Conservation (phyloP, 2,888 invertebrate genomes). For the Cerastis rubricosa region DNA sequence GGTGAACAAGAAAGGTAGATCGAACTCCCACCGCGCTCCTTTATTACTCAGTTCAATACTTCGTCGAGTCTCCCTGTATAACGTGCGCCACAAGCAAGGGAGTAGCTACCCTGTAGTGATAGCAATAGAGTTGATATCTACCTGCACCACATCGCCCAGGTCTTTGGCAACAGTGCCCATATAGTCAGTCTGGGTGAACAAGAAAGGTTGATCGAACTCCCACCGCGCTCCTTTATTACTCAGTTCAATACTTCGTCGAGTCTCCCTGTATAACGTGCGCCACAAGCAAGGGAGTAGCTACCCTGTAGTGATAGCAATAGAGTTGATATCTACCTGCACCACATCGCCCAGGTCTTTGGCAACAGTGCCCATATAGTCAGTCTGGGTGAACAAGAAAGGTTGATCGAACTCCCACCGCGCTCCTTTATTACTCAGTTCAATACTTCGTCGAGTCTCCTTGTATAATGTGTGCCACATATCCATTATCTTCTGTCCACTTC, state of each 20-base stretch:
- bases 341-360: slow-evolving; percentile 95
- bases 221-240: slow-evolving; percentile 93
- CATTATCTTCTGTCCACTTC: slow-evolving; percentile 93
- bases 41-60: too few species aligned
- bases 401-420: slow-evolving; percentile 98
- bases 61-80: too few species aligned
- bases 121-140: slow-evolving; percentile 69
- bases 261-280: not conserved
- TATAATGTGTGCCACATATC: slow-evolving; percentile 94
- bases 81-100: too few species aligned
- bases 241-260: not conserved
- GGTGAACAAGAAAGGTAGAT: too few species aligned
- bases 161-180: slow-evolving; percentile 95
- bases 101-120: not conserved
- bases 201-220: slow-evolving; percentile 96
- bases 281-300: slow-evolving; percentile 67
- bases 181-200: slow-evolving; percentile 96
- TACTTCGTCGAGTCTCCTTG: slow-evolving; percentile 94
- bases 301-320: too few species aligned
- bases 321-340: slow-evolving; percentile 90
- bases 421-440: slow-evolving; percentile 96
- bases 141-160: slow-evolving; percentile 94
- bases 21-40: too few species aligned
- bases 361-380: slow-evolving; percentile 96
- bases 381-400: slow-evolving; percentile 94